Conservation (phyloP, 2,888 invertebrate species). For the Plebejus anna region DNA sequence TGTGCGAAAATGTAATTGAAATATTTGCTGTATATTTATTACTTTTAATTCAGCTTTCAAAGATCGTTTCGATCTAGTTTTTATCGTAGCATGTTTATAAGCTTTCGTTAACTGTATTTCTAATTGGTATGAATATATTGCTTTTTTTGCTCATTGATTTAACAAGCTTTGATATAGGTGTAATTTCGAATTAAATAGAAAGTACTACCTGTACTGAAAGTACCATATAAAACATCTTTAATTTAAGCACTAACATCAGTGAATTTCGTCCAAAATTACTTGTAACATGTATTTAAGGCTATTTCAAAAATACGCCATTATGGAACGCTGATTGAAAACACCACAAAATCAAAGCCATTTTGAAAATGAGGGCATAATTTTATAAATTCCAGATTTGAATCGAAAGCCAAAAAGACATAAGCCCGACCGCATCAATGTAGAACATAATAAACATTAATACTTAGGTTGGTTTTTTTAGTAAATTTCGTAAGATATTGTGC, state of each 20-base stretch:
- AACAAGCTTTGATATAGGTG: neutral
- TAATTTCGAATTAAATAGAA: neutral
- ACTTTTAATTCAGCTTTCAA: constrained; percentile 58
- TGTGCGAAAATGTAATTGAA: constrained; percentile 53
- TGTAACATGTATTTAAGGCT: neutral
- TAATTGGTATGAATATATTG: constrained; percentile 3
- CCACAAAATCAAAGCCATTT: constrained; percentile 3
- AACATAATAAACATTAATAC: constrained; percentile 70
- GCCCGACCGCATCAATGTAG: constrained; percentile 54
- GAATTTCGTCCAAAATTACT: neutral
- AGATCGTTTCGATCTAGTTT: constrained; percentile 39
- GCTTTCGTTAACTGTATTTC: constrained; percentile 12
- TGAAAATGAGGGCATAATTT: constrained; percentile 19
- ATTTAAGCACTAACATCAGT: neutral
- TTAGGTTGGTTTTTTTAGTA: constrained; percentile 68
- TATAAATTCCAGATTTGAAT: constrained; percentile 25
- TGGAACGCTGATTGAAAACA: neutral
- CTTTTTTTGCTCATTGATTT: neutral
- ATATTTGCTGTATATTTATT: constrained; percentile 57
- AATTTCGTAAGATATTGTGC: constrained; percentile 78
- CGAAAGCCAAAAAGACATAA: constrained; percentile 58
- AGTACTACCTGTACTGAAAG: neutral
- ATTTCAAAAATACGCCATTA: neutral
- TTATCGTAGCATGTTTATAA: constrained; percentile 6
- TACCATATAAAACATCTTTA: neutral